Percentiles rank a stretch among this genome's conserved stretches.
Evolutionary conservation across 2,888 invertebrate species (phyloP).

Genomic region (Clepsis dumicolana): DNA sequence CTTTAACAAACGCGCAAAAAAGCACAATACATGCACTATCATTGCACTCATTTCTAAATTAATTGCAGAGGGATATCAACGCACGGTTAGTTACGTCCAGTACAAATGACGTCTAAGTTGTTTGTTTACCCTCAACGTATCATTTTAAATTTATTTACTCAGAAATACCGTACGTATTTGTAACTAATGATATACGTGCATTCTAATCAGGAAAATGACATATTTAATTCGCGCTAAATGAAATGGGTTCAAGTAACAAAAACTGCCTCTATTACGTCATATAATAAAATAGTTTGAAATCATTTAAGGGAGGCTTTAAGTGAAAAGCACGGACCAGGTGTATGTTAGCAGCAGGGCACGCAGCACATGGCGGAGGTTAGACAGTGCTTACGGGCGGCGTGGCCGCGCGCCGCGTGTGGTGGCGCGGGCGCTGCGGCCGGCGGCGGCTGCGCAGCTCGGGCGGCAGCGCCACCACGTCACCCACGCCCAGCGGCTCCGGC

Average conservation of each 20-base stretch:
- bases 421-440: constrained; percentile 75
- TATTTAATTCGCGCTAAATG: background rate
- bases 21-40: constrained; percentile 76
- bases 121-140: constrained; percentile 21
- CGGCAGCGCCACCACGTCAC: constrained; percentile 76
- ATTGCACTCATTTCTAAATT: constrained; percentile 55
- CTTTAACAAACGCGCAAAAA: constrained; percentile 68
- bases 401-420: constrained; percentile 82
- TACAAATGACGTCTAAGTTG: constrained; percentile 17
- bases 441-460: constrained; percentile 79
- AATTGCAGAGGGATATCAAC: constrained; percentile 48
- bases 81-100: constrained; percentile 42
- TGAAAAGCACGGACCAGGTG: constrained; percentile 77
- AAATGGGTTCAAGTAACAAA: background rate
- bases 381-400: constrained; percentile 86
- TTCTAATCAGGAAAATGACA: constrained; percentile 6
- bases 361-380: constrained; percentile 70
- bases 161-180: background rate
- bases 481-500: constrained; percentile 72
- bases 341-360: constrained; percentile 81
- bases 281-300: background rate
- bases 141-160: constrained; percentile 15
- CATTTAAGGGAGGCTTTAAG: constrained; percentile 36
- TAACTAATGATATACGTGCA: constrained; percentile 31
- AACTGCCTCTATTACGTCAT: background rate